These are phyloP conservation scores for Macrosteles quadrilineatus DNA, from an alignment of 1,140 invertebrate species.

Conservation along the genomic window DNA sequence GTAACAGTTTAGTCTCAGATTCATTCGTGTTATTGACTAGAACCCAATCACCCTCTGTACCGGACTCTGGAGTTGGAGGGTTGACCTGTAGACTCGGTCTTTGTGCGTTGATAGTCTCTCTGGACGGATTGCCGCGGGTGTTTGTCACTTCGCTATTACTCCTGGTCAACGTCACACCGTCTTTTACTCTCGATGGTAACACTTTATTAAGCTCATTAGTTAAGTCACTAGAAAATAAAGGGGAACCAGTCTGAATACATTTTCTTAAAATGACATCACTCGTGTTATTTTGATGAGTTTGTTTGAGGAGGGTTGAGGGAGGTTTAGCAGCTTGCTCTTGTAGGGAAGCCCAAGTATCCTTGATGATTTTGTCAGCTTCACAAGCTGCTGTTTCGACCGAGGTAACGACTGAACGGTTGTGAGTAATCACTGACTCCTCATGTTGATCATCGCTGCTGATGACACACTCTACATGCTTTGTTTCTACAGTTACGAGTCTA, in stretches of 20 bases:
- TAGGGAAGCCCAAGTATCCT: constrained; percentile 15
- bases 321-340: background rate
- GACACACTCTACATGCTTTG: background rate
- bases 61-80: constrained; percentile 7
- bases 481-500: background rate
- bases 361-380: constrained; percentile 8
- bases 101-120: background rate
- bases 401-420: background rate
- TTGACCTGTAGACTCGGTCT: background rate
- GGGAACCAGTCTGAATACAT: background rate
- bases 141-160: background rate
- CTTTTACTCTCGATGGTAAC: constrained; percentile 3
- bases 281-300: background rate
- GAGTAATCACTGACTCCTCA: background rate
- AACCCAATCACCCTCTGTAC: background rate
- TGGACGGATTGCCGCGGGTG: background rate
- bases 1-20: too few relatives aligned
- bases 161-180: background rate
- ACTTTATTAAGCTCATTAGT: background rate
- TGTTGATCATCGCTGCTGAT: background rate
- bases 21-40: background rate
- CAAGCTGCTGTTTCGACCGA: background rate
- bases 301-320: background rate
- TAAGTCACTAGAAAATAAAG: background rate
- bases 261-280: constrained; percentile 13